phyloP scores from a whole-genome alignment of 2,113 vertebrate genomes.

The Apodemus sylvaticus region DNA sequence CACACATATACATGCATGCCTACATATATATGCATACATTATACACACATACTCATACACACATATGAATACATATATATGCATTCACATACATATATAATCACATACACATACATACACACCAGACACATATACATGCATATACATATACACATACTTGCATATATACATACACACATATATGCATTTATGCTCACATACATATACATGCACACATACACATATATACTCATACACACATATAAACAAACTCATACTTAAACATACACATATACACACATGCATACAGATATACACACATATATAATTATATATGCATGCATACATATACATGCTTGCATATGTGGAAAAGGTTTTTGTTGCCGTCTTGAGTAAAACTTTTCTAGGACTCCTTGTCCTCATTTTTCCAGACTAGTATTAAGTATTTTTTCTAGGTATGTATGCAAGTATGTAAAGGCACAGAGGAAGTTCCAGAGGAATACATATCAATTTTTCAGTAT shows the following conservation, averaged over 20 bases:
- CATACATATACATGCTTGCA: background rate
- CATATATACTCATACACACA: rapidly evolving
- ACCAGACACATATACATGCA: background rate
- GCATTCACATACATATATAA: background rate
- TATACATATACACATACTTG: background rate
- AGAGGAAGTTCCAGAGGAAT: slow-evolving; percentile 31
- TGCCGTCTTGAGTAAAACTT: slow-evolving; percentile 4
- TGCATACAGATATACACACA: background rate
- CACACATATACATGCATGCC: too few species aligned
- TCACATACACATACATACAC: too few species aligned
- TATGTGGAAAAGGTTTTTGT: background rate
- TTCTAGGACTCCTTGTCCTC: background rate
- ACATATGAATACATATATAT: background rate
- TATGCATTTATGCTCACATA: background rate
- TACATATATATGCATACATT: background rate
- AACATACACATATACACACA: background rate
- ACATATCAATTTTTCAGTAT: background rate
- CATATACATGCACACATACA: background rate
- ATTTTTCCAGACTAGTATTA: background rate
- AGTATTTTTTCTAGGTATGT: background rate
- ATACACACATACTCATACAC: background rate
- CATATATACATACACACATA: background rate
- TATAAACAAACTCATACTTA: background rate
- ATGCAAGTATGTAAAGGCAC: background rate
- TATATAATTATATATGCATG: background rate